Percentiles rank a stretch among this genome's conserved stretches.
These are phyloP conservation scores for Drosophila sturtevanti DNA, from an alignment of 1,140 invertebrate genomes.

Conservation along the genomic window DNA sequence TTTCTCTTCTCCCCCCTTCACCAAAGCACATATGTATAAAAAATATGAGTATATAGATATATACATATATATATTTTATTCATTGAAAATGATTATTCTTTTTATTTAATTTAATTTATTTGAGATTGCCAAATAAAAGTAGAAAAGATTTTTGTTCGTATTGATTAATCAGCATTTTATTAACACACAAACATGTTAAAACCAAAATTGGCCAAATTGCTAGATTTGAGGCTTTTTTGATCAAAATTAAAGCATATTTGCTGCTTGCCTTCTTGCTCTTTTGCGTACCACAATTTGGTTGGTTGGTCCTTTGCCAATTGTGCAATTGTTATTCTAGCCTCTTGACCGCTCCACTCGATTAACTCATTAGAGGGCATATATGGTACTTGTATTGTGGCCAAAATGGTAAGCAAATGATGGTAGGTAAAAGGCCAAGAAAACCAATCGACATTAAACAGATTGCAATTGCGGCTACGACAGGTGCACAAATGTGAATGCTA, in stretches of 20 bases:
- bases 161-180: constrained; percentile 66
- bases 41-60: too few relatives aligned
- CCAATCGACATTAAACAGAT: constrained; percentile 1
- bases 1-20: background rate
- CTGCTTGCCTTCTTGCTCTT: constrained; percentile 49
- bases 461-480: background rate
- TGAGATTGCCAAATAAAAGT: background rate
- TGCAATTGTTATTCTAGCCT: constrained; percentile 7
- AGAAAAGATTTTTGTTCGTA: too few relatives aligned
- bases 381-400: background rate
- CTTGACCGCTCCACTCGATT: background rate
- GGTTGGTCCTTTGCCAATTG: constrained; percentile 24
- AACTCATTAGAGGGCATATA: background rate
- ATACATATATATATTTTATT: too few relatives aligned
- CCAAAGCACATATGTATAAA: too few relatives aligned
- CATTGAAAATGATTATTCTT: too few relatives aligned
- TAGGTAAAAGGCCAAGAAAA: background rate
- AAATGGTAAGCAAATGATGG: background rate
- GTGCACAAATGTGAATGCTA: too few relatives aligned
- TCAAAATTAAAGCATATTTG: constrained; percentile 36
- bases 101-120: too few relatives aligned
- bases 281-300: constrained; percentile 16
- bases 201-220: constrained; percentile 50
- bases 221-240: constrained; percentile 32
- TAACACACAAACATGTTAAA: constrained; percentile 28